A percentile compares a stretch with the other conserved stretches of the same genome.
Evolutionary conservation across 2,797 vertebrate species (phyloP).

Genomic region (Sphenopsis melanotis): DNA sequence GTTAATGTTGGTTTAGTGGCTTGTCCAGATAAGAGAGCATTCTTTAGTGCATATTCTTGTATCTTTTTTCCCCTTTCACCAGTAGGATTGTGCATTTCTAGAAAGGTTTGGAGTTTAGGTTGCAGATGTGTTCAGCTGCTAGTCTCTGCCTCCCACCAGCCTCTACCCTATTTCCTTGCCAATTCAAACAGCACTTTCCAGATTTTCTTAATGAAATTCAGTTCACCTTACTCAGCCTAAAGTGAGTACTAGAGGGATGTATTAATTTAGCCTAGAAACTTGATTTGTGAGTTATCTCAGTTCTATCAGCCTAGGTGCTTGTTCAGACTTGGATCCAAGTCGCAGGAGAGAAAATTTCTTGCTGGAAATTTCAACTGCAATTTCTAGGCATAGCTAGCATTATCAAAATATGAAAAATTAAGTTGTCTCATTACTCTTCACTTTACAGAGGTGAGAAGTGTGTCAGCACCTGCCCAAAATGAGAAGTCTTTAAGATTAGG

Average conservation of each 20-base stretch:
- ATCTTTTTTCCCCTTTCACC: background rate
- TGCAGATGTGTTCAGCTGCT: constrained; percentile 25
- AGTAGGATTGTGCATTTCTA: background rate
- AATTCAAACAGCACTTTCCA: constrained; percentile 39
- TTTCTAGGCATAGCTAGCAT: background rate
- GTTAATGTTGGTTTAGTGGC: constrained; percentile 15
- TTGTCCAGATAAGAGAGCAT: background rate
- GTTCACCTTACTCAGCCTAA: constrained; percentile 8
- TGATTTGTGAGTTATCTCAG: constrained; percentile 39
- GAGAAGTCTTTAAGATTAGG: background rate
- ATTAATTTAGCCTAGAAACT: constrained; percentile 43
- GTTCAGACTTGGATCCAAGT: constrained; percentile 28
- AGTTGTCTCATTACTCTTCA: background rate
- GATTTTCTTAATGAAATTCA: constrained; percentile 58
- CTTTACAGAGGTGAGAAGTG: constrained; percentile 2
- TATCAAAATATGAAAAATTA: background rate
- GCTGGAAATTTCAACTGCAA: constrained; percentile 26
- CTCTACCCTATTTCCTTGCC: constrained; percentile 11
- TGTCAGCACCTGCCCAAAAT: constrained; percentile 7
- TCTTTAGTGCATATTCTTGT: background rate
- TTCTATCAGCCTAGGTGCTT: constrained; percentile 16
- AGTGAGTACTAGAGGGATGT: background rate
- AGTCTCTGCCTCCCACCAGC: background rate
- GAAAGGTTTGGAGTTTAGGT: background rate
- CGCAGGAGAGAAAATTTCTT: background rate